phyloP scores from a whole-genome alignment of 2,113 vertebrate species.

The Sphaerodactylus townsendi region DNA sequence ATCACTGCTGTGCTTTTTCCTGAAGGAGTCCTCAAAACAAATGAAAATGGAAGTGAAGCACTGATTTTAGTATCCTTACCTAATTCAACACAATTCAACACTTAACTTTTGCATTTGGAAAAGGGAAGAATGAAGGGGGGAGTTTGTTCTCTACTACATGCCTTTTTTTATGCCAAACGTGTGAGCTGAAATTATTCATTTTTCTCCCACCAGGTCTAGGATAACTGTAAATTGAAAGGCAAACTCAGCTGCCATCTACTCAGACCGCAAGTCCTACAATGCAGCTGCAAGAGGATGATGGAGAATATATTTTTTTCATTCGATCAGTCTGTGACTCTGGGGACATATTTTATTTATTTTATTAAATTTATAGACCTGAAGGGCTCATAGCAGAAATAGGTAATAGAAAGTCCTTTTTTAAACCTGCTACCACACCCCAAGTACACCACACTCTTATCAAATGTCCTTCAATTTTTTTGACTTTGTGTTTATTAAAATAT shows the following conservation, averaged over 20 bases:
- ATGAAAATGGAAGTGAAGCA: constrained; percentile 73
- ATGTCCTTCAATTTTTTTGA: too few relatives aligned
- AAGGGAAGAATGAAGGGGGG: background rate
- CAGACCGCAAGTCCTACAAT: background rate
- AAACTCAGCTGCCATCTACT: background rate
- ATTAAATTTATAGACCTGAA: too few relatives aligned
- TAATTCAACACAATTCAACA: background rate
- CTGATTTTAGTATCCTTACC: background rate
- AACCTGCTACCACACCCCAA: too few relatives aligned
- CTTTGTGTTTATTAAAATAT: too few relatives aligned
- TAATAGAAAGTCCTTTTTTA: too few relatives aligned
- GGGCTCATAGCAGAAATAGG: too few relatives aligned
- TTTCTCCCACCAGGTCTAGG: background rate
- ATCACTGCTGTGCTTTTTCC: constrained; percentile 59
- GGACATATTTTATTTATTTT: too few relatives aligned
- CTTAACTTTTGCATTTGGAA: background rate
- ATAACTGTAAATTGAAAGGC: background rate
- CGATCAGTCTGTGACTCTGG: background rate
- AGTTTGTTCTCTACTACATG: background rate
- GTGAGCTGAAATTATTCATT: background rate
- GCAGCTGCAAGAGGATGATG: background rate
- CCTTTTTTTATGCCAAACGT: background rate
- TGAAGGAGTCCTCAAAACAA: constrained; percentile 74
- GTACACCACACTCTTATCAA: too few relatives aligned
- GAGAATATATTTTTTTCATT: background rate